Percentiles rank a stretch among this genome's conserved stretches.
phyloP scores from a whole-genome alignment of 2,797 vertebrate species.

The Pangasius macronema region DNA sequence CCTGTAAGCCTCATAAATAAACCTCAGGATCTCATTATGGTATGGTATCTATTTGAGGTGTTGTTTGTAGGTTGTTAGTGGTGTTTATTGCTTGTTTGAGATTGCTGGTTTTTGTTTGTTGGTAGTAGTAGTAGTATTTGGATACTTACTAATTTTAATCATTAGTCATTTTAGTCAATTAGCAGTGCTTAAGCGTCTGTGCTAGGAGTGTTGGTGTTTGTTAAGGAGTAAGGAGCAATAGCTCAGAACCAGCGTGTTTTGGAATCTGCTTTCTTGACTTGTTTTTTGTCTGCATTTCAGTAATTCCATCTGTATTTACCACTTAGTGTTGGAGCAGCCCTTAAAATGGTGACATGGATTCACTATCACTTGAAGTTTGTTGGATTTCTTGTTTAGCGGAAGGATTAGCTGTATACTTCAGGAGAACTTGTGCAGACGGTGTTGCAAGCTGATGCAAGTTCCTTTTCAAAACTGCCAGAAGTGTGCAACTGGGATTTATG shows the following conservation, averaged over 20 bases:
- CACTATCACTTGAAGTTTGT: neutral
- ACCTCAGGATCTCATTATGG: neutral
- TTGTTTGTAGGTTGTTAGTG: neutral
- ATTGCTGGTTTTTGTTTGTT: neutral
- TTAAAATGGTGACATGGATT: neutral
- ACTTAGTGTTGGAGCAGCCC: neutral
- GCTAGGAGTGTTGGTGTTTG: neutral
- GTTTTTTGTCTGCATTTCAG: neutral
- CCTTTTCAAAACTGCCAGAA: neutral
- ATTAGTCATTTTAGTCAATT: neutral
- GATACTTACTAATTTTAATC: neutral
- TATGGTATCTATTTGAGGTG: neutral
- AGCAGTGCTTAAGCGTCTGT: neutral
- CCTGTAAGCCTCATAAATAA: neutral
- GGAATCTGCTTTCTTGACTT: neutral
- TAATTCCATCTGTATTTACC: too few species aligned
- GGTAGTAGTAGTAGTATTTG: neutral
- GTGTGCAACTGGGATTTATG: neutral
- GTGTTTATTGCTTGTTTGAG: neutral
- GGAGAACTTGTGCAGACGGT: neutral
- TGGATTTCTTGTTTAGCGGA: neutral
- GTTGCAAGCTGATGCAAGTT: conserved; percentile 1
- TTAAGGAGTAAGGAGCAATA: neutral
- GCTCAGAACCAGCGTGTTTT: neutral
- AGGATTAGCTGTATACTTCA: neutral